A percentile compares a stretch with the other conserved stretches of the same genome.
phyloP scores from a whole-genome alignment of 2,113 vertebrate species.

The Scomber colias region DNA sequence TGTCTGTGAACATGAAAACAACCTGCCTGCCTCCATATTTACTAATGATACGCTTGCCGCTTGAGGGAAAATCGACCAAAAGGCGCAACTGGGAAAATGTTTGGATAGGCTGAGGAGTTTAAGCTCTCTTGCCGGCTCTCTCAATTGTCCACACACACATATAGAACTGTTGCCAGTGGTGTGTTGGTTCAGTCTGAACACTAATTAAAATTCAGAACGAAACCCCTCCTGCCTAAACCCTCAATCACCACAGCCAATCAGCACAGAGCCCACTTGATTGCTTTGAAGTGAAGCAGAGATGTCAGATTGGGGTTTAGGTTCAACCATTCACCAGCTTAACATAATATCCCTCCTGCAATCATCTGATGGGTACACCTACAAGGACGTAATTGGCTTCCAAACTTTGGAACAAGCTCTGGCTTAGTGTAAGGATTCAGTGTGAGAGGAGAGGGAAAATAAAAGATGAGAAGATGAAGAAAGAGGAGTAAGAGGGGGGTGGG shows the following conservation, averaged over 20 bases:
- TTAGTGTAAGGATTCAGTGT: neutral
- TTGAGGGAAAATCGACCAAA: slow-evolving; percentile 23
- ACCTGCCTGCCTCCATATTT: slow-evolving; percentile 25
- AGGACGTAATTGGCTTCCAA: slow-evolving; percentile 76
- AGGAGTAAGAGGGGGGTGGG: neutral
- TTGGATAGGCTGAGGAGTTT: slow-evolving; percentile 66
- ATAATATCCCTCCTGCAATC: slow-evolving; percentile 81
- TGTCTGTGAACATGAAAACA: slow-evolving; percentile 49
- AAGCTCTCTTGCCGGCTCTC: slow-evolving; percentile 24
- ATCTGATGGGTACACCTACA: slow-evolving; percentile 79
- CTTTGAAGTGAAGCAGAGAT: slow-evolving; percentile 83
- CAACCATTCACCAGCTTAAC: slow-evolving; percentile 77
- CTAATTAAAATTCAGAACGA: slow-evolving; percentile 69
- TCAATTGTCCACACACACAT: slow-evolving; percentile 6
- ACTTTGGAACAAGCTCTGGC: slow-evolving; percentile 65
- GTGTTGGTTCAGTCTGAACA: slow-evolving; percentile 55
- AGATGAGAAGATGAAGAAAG: slow-evolving; percentile 25
- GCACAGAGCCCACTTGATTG: slow-evolving; percentile 66
- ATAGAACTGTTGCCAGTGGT: slow-evolving; percentile 43
- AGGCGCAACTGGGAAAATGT: slow-evolving; percentile 46
- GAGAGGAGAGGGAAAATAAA: slow-evolving; percentile 5
- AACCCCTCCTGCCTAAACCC: slow-evolving; percentile 60
- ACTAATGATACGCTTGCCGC: slow-evolving; percentile 26
- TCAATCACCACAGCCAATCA: slow-evolving; percentile 75
- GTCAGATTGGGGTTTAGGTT: slow-evolving; percentile 73